Conservation (phyloP, 2,888 invertebrate genomes). For the Drosophila mercatorum region DNA sequence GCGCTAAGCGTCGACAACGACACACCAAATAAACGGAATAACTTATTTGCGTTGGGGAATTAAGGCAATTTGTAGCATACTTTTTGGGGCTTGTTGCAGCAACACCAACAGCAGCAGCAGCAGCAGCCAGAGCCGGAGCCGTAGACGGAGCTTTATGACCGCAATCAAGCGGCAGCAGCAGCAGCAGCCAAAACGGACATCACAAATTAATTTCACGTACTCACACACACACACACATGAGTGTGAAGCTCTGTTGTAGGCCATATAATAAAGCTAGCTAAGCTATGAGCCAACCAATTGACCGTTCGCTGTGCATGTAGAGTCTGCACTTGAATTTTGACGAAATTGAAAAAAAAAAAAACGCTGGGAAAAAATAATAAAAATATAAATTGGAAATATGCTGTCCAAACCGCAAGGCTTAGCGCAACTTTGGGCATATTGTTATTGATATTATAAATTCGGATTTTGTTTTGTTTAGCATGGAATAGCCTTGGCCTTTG, state of each 20-base stretch:
- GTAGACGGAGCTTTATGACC: constrained; percentile 37
- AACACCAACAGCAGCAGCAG: constrained; percentile 13
- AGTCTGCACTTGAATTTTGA: not conserved
- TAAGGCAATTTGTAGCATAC: constrained; percentile 71
- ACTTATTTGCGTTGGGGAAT: constrained; percentile 68
- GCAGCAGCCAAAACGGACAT: constrained; percentile 40
- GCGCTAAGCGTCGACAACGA: constrained; percentile 43
- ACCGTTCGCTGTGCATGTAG: not conserved
- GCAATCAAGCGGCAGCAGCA: constrained; percentile 28
- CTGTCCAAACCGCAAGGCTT: not conserved
- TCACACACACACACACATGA: constrained; percentile 10
- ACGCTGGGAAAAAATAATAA: not conserved
- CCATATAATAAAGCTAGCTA: constrained; percentile 21
- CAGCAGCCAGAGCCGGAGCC: constrained; percentile 15
- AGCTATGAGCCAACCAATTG: constrained; percentile 3
- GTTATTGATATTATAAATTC: not conserved
- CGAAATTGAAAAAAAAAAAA: not conserved
- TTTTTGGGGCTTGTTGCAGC: constrained; percentile 44
- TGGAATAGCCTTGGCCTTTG: not conserved
- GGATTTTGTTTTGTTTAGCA: not conserved
- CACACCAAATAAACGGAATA: constrained; percentile 64
- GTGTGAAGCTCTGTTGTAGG: constrained; percentile 13
- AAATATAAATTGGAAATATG: not conserved
- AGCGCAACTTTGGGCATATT: not conserved
- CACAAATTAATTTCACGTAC: constrained; percentile 64